Evolutionary conservation across 2,888 invertebrate genomes (phyloP).

Genomic region (Drosophila histrio): DNA sequence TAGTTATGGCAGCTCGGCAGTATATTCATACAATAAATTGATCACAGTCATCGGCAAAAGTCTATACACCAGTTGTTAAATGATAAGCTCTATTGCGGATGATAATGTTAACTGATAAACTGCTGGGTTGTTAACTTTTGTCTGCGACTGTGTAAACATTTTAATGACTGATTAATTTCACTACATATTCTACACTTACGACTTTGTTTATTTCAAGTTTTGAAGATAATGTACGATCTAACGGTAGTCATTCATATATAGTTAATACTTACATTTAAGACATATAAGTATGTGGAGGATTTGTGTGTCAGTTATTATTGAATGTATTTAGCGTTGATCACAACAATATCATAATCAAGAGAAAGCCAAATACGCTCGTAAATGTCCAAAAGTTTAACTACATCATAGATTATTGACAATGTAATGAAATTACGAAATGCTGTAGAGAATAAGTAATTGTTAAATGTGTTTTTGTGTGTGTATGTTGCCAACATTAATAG

Average conservation of each 20-base stretch:
- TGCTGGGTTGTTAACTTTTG: conserved; percentile 14
- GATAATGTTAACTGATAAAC: conserved; percentile 21
- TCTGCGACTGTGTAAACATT: conserved; percentile 19
- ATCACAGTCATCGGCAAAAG: conserved; percentile 38
- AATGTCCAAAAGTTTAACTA: conserved; percentile 62
- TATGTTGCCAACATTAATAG: conserved; percentile 21
- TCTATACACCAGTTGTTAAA: conserved; percentile 22
- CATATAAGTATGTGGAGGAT: conserved; percentile 5
- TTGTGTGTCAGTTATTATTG: conserved; percentile 12
- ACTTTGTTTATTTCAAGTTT: conserved; percentile 12
- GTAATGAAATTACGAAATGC: conserved; percentile 45
- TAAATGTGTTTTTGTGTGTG: conserved; percentile 39
- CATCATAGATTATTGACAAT: conserved; percentile 35
- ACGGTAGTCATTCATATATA: conserved; percentile 9
- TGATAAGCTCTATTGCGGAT: conserved; percentile 12
- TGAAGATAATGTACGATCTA: conserved; percentile 18
- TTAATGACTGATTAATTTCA: conserved; percentile 56
- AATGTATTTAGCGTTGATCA: conserved; percentile 27
- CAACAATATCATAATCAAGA: conserved; percentile 12
- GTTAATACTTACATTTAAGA: conserved; percentile 4
- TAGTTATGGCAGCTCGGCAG: conserved; percentile 45
- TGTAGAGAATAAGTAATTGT: conserved; percentile 32
- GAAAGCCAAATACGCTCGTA: conserved; percentile 54
- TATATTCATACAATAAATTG: conserved; percentile 29
- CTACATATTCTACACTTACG: conserved; percentile 9